These are phyloP conservation scores for Lepilemur septentrionalis DNA, from an alignment of 2,797 vertebrate genomes.

Conservation along the genomic window DNA sequence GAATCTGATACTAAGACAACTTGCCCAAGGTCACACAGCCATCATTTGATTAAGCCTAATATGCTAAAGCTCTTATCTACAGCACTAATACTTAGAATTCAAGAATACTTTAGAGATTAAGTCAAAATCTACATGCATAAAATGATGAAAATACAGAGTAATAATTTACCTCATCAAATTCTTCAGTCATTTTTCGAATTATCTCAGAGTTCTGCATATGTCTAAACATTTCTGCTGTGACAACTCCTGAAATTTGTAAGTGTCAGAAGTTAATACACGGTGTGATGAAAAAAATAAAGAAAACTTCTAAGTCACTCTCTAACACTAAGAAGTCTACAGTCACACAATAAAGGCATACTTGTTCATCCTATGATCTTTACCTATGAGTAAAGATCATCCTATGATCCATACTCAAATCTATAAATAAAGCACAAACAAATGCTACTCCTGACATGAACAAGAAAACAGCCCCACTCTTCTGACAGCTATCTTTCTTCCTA, in stretches of 20 bases:
- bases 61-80: not conserved
- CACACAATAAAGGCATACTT: not conserved
- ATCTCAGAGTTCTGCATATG: conserved; percentile 99
- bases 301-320: not conserved
- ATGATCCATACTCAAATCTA: not conserved
- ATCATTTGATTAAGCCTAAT: conserved; percentile 18
- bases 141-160: conserved; percentile 48
- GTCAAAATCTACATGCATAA: not conserved
- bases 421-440: conserved; percentile 8
- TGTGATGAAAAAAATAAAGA: not conserved
- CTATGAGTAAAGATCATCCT: not conserved
- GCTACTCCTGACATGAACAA: conserved; percentile 3
- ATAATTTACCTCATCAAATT: conserved; percentile 97
- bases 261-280: conserved; percentile 67
- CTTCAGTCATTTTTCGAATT: conserved; percentile 99
- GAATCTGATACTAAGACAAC: not conserved
- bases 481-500: not conserved
- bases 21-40: not conserved
- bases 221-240: conserved; percentile 98
- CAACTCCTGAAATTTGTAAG: conserved; percentile 90
- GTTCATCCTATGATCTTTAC: not conserved
- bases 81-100: conserved; percentile 14
- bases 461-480: not conserved
- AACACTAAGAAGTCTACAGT: not conserved
- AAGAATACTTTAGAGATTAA: conserved; percentile 36